Percentiles rank a stretch among this genome's conserved stretches.
These are phyloP conservation scores for Sebastes reedi DNA, from an alignment of 2,797 vertebrate species.

Conservation along the genomic window DNA sequence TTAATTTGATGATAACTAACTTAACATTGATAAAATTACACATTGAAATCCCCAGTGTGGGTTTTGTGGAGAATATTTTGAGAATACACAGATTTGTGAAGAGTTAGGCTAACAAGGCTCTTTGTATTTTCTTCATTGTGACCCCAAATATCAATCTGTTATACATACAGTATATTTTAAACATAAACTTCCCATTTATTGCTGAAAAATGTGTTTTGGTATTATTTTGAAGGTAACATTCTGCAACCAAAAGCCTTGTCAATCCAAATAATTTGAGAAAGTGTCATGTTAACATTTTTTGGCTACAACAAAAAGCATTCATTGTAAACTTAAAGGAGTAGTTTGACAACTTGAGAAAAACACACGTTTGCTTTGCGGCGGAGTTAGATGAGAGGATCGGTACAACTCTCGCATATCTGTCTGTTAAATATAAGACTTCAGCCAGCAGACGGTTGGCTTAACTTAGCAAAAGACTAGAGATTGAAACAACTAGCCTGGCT, in stretches of 20 bases:
- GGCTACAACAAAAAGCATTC: neutral
- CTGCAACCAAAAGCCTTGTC: neutral
- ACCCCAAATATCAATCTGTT: slow-evolving; percentile 4
- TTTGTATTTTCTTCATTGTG: neutral
- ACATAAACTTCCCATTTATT: neutral
- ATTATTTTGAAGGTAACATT: neutral
- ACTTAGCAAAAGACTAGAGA: neutral
- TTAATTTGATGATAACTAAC: slow-evolving; percentile 50
- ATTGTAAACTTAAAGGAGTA: neutral
- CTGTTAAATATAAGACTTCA: neutral
- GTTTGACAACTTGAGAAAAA: neutral
- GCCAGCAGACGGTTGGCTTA: neutral
- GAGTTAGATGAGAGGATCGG: neutral
- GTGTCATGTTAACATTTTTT: neutral
- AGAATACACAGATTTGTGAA: slow-evolving; percentile 28
- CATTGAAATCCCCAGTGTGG: slow-evolving; percentile 50
- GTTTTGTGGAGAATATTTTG: slow-evolving; percentile 45
- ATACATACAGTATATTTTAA: neutral
- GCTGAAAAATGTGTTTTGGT: neutral
- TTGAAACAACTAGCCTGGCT: neutral
- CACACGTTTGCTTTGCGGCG: neutral
- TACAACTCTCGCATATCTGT: neutral
- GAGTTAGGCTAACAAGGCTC: neutral
- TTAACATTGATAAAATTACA: slow-evolving; percentile 55
- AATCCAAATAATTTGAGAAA: neutral